Evolutionary conservation across 2,113 vertebrate genomes (phyloP).

Genomic region (Hyla sarda): DNA sequence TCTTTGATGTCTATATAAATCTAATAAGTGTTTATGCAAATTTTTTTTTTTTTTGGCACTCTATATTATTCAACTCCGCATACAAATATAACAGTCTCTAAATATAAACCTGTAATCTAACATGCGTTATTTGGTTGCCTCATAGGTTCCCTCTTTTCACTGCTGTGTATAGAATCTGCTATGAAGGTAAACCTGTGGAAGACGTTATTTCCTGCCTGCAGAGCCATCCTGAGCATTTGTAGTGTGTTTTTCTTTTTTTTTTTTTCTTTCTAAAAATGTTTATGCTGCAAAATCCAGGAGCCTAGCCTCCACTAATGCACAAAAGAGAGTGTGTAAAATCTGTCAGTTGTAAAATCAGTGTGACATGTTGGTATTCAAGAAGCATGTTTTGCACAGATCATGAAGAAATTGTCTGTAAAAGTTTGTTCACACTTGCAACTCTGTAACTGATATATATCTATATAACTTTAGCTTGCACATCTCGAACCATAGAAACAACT

Average conservation of each 20-base stretch:
- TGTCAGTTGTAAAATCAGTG: neutral
- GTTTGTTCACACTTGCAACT: too few relatives aligned
- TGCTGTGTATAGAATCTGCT: conserved; percentile 87
- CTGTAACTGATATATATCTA: too few relatives aligned
- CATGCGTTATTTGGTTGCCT: neutral
- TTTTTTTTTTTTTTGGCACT: too few relatives aligned
- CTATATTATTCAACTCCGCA: too few relatives aligned
- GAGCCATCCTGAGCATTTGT: conserved; percentile 84
- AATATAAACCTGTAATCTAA: neutral
- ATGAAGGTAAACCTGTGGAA: conserved; percentile 78
- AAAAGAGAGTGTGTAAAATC: conserved; percentile 25
- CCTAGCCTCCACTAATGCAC: conserved; percentile 35
- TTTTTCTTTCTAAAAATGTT: neutral
- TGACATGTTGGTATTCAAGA: neutral
- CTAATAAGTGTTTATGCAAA: too few relatives aligned
- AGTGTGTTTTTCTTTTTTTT: neutral
- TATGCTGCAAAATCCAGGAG: conserved; percentile 26
- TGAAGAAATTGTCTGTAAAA: neutral
- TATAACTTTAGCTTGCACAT: neutral
- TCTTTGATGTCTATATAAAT: too few relatives aligned
- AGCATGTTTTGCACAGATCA: neutral
- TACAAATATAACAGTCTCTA: too few relatives aligned
- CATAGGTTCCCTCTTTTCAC: conserved; percentile 84
- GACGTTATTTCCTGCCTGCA: conserved; percentile 87
- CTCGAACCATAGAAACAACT: neutral